Evolutionary conservation across 2,113 vertebrate species (phyloP).

Genomic region (Sander lucioperca): DNA sequence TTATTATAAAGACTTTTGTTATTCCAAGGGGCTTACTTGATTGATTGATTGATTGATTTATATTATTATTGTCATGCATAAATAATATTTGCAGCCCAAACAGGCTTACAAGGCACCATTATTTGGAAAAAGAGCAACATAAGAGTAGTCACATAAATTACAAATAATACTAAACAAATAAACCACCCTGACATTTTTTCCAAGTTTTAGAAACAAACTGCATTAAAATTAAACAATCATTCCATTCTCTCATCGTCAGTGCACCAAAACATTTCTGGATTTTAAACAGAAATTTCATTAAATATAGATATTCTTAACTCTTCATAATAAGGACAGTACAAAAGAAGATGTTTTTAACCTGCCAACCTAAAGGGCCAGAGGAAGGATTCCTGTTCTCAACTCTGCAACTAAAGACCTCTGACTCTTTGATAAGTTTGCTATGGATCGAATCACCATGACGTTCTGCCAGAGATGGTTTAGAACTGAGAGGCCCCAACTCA

Average conservation of each 20-base stretch:
- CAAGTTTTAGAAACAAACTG: neutral
- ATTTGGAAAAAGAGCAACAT: neutral
- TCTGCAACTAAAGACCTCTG: neutral
- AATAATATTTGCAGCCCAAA: neutral
- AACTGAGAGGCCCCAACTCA: no score
- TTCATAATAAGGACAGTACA: neutral
- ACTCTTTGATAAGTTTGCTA: neutral
- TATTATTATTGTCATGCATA: neutral
- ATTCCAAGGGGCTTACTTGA: no score
- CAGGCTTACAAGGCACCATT: neutral
- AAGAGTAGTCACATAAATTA: no score
- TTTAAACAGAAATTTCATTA: neutral
- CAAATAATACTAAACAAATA: neutral
- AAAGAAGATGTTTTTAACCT: neutral
- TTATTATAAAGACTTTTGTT: no score
- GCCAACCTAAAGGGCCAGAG: neutral
- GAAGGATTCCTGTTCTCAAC: neutral
- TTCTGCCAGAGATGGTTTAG: no score
- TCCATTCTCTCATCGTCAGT: no score
- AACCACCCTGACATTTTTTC: no score
- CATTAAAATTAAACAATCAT: no score
- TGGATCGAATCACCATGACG: no score
- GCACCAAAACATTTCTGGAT: no score
- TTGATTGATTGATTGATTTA: no score
- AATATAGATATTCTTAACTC: neutral